Evolutionary conservation across 2,797 vertebrate genomes (phyloP), one percentile per base, ranked within the genome.

Genomic region (Aselliscus stoliczkanus): DNA sequence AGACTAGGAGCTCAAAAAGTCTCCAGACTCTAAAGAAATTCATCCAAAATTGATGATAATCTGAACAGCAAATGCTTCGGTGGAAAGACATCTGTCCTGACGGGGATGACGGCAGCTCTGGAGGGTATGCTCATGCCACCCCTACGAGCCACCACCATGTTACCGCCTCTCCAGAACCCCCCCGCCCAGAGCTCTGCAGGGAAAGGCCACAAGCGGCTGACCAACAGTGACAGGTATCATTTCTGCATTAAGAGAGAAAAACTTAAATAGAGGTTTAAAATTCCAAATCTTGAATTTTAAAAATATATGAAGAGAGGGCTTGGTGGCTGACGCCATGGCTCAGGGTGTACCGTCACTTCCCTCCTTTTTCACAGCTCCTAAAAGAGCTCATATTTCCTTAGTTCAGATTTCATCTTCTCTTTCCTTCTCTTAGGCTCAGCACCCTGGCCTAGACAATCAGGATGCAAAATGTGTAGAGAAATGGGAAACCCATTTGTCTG

Each of bases 351-450:
- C 15, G 2, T 18, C 20, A 47, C 5, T 31, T 60, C 21, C 39
- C 34, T 80, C 42, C 13, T 34, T 27, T 27, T 31, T 10, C 31
- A 44, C 31, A 56, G 23, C n/a, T 56, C 47, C 31, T 72, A 4
- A 25, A 73, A 73, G 47, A 54, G 20, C 21, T 12, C 29, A 34
- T 1, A 9, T 79, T 47, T 62, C 34, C 29, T 64, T 27, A 23
- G 18, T 39, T 73, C 34, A 82, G 76, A 92, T 90, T 90, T 54
- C 82, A 67, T 34, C 44, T 69, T 80, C 52, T 31, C 29, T 77
- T 81, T 77, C 69, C 56, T 77, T 47, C 69, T 39, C 20, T 84
- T 8, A 64, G 84, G 70, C 34, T 83, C 47, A 37, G 76, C 3
- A 25, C 47, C 27, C 23, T 81, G 34, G 39, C 60, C 72, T 85